Evolutionary conservation across 2,113 vertebrate genomes (phyloP), one percentile per base, ranked within the genome.

Genomic region (Hystrix cristata): DNA sequence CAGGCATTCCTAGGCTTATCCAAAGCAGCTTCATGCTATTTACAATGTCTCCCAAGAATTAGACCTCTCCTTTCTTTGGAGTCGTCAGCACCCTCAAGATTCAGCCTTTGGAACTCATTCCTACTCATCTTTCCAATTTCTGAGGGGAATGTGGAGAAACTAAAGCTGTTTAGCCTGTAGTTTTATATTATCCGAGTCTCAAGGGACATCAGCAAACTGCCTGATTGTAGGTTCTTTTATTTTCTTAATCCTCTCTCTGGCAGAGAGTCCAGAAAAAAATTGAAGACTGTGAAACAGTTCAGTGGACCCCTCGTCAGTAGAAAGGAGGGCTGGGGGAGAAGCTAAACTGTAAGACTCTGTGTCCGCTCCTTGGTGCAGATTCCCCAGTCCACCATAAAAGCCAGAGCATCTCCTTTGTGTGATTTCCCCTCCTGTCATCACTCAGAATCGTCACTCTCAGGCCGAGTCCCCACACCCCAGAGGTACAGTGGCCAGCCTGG

Each of bases 181-280:
- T 96, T 93, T 65, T 48, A 71, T 84, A 48, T 78, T 91, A 64
- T 53, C n/a, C 81, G 62, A 64, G 38, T 87, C 55, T 88, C 80
- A 81, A 34, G 59, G 79, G 69, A n/a, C n/a, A 55, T 87, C 84
- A 94, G 46, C 90, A 95, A 89, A 89, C 69, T 90, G 64, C 67
- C 64, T 86, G 72, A 88, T 71, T 86, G 83, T 60, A 94, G 78
- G 31, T 92, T 90, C 90, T 92, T 91, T 90, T 90, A 84, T 91
- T 87, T 95, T 91, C 74, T 86, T 86, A 90, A 87, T 65, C 64
- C 51, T 55, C 46, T 88, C 72, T 87, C 65, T 79, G 69, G 5
- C 59, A 89, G 53, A 95, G 16, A 21, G 53, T 60, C 60, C 65
- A 95, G 90, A 96, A 78, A 76, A 72, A 78, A 96, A 90, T 91